Evolutionary conservation across 2,113 vertebrate genomes (phyloP).

Genomic region (Eonycteris spelaea): DNA sequence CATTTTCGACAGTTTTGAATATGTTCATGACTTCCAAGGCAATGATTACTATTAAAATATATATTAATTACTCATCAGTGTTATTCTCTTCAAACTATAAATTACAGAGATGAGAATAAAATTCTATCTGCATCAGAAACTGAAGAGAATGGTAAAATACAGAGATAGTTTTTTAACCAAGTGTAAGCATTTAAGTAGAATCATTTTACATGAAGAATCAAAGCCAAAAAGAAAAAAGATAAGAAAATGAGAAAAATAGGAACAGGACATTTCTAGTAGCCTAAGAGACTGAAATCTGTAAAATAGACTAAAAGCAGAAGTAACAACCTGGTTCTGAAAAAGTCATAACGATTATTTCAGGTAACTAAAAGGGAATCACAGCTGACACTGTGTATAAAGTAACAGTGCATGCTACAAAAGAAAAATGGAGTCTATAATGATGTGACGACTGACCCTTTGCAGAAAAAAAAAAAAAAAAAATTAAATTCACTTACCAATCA

Average conservation of each 20-base stretch:
- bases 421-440: not conserved
- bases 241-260: not conserved
- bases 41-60: slow-evolving; percentile 90
- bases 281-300: not conserved
- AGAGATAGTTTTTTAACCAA: slow-evolving; percentile 15
- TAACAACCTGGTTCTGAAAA: slow-evolving; percentile 13
- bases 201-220: not conserved
- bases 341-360: not conserved
- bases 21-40: slow-evolving; percentile 97
- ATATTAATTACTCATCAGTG: slow-evolving; percentile 62
- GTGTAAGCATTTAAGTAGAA: slow-evolving; percentile 27
- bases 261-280: not conserved
- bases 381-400: not conserved
- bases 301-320: slow-evolving; percentile 14
- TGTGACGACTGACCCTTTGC: not conserved
- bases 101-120: slow-evolving; percentile 38
- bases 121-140: slow-evolving; percentile 26
- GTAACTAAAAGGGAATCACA: slow-evolving; percentile 8
- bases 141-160: slow-evolving; percentile 33
- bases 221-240: not conserved
- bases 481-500: not conserved
- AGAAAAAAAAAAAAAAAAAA: not conserved
- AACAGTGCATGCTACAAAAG: not conserved
- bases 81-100: slow-evolving; percentile 56
- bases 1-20: slow-evolving; percentile 98